Evolutionary conservation across 1,140 invertebrate genomes (phyloP).

Genomic region (Brevipalpus yothersi): DNA sequence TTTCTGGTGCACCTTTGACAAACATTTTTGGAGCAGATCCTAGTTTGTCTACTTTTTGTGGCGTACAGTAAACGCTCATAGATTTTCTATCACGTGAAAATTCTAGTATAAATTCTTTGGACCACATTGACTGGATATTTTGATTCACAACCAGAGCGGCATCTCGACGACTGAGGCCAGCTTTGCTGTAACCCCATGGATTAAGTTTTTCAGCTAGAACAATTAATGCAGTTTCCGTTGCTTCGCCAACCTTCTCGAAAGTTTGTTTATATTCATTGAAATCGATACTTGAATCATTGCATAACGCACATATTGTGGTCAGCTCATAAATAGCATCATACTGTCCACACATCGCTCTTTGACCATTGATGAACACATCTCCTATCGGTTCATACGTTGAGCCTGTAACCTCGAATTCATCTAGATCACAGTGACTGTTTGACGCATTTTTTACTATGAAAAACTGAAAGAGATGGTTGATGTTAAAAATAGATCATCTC

Average conservation of each 20-base stretch:
- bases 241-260: slow-evolving; percentile 80
- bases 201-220: slow-evolving; percentile 97
- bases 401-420: slow-evolving; percentile 95
- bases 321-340: slow-evolving; percentile 84
- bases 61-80: slow-evolving; percentile 88
- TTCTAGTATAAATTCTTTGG: slow-evolving; percentile 97
- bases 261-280: slow-evolving; percentile 66
- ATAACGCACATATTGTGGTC: slow-evolving; percentile 89
- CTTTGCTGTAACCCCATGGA: slow-evolving; percentile 57
- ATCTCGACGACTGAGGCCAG: slow-evolving; percentile 66
- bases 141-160: slow-evolving; percentile 73
- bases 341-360: slow-evolving; percentile 49
- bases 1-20: slow-evolving; percentile 93
- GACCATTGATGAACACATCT: slow-evolving; percentile 36
- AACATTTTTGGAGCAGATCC: slow-evolving; percentile 85
- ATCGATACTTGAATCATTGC: slow-evolving; percentile 98
- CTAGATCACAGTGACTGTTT: slow-evolving; percentile 58
- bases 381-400: slow-evolving; percentile 98
- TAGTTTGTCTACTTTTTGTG: slow-evolving; percentile 54
- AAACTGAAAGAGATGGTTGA: slow-evolving; percentile 32
- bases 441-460: slow-evolving; percentile 82
- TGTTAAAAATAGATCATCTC: background rate
- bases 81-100: slow-evolving; percentile 99
- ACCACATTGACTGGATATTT: slow-evolving; percentile 88
- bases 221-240: slow-evolving; percentile 94